These are phyloP conservation scores for Mellilla xanthometata DNA, from an alignment of 2,888 invertebrate species.

Conservation along the genomic window DNA sequence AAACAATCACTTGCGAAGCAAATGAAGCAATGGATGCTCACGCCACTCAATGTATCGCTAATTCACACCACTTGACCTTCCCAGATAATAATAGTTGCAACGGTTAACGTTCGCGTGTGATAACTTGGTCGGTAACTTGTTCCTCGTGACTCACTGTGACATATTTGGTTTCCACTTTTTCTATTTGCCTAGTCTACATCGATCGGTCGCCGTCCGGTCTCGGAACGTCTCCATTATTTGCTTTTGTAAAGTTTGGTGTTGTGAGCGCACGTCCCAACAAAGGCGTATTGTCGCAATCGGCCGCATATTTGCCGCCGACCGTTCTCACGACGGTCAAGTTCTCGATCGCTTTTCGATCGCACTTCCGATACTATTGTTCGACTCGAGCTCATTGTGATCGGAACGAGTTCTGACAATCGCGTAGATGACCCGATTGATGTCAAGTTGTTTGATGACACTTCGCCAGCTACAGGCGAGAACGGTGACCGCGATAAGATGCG, in stretches of 20 bases:
- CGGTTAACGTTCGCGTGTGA: conserved; percentile 54
- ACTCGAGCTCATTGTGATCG: conserved; percentile 16
- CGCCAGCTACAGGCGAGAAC: conserved; percentile 28
- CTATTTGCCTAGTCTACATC: conserved; percentile 41
- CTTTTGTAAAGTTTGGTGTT: conserved; percentile 18
- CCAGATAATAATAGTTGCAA: conserved; percentile 38
- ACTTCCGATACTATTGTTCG: conserved; percentile 39
- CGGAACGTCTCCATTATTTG: conserved; percentile 30
- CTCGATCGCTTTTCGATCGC: conserved; percentile 34
- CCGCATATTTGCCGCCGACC: conserved; percentile 59
- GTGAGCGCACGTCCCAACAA: conserved; percentile 51
- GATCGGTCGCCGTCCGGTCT: conserved; percentile 45
- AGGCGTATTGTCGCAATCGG: conserved; percentile 72
- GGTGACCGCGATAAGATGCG: conserved; percentile 48
- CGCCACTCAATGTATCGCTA: conserved; percentile 8
- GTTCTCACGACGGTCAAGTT: conserved; percentile 63
- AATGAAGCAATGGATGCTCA: conserved; percentile 12
- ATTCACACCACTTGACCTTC: conserved; percentile 35
- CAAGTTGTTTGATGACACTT: conserved; percentile 11
- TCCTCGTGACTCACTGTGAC: conserved; percentile 36
- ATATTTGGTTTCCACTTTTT: conserved; percentile 34
- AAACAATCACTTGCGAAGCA: conserved; percentile 33
- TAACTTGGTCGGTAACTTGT: conserved; percentile 50
- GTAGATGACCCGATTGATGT: conserved; percentile 2
- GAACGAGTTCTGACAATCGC: conserved; percentile 22